Evolutionary conservation across 2,888 invertebrate genomes (phyloP), one percentile per base, ranked within the genome.

Genomic region (Itoplectis maculator): DNA sequence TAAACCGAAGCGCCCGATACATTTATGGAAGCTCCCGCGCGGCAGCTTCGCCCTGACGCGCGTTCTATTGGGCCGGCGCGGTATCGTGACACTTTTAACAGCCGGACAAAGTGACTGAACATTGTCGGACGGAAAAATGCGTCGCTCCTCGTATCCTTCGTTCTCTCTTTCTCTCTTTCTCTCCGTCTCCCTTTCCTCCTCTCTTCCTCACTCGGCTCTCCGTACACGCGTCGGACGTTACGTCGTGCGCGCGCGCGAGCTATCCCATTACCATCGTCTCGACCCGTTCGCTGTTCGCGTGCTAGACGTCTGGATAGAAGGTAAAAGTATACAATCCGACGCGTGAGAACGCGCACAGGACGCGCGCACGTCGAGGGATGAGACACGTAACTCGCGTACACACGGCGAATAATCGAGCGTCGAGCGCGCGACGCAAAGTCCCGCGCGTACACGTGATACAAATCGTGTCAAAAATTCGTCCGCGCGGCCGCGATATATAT

Each of bases 1-100:
- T 35, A 75, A 75, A 66, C 42, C 42, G 47, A 56, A 76, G 42
- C 66, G 18, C 66, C n/a, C n/a, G 47, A 73, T 73, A 61, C 59
- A 73, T 73, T 73, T 61, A 73, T 73, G 61, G 61, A 73, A 61
- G 59, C 18, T 15, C 11, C 6, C 15, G 8, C n/a, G 29, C 29
- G 29, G 29, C 15, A n/a, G 37, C 7, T n/a, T n/a, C 37, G 15
- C 15, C 6, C 59, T 59, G n/a, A n/a, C n/a, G n/a, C n/a, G n/a
- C n/a, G n/a, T n/a, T n/a, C n/a, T n/a, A n/a, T n/a, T n/a, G n/a
- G n/a, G 35, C 8, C 9, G 56, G n/a, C 59, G 59, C 35, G 29
- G 9, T 51, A 51, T 56, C n/a, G 37, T 59, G n/a, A 37, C 8
- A 15, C n/a, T 59, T 59, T 59, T 15, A 35, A 35, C 35, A n/a